Conservation (phyloP, 2,888 invertebrate genomes). For the Lithophane socia region DNA sequence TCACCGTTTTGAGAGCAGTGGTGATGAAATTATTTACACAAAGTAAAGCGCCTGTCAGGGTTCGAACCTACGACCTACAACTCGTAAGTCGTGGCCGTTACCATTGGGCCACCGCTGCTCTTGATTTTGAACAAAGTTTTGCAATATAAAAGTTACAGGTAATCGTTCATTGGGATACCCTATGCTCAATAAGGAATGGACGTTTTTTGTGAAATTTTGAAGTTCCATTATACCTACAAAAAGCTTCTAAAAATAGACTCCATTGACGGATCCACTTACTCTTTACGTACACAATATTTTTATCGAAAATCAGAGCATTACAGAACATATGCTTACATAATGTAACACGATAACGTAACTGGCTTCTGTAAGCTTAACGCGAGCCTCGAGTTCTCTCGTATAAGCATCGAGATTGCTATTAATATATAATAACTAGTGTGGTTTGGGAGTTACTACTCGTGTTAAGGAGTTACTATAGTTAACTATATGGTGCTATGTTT, state of each 20-base stretch:
- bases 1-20: too few species aligned
- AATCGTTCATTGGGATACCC: too few species aligned
- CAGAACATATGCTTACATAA: slow-evolving; percentile 32
- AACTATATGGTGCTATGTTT: slow-evolving; percentile 18
- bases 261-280: not conserved
- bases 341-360: slow-evolving; percentile 42
- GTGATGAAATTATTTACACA: too few species aligned
- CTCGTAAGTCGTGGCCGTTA: too few species aligned
- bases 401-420: slow-evolving; percentile 69
- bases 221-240: too few species aligned
- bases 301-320: slow-evolving; percentile 12
- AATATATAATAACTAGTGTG: slow-evolving; percentile 72
- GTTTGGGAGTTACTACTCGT: slow-evolving; percentile 59
- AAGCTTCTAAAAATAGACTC: slow-evolving; percentile 9
- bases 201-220: too few species aligned
- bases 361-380: slow-evolving; percentile 48
- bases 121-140: too few species aligned
- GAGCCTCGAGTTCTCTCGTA: slow-evolving; percentile 55
- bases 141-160: too few species aligned
- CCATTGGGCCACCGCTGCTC: too few species aligned
- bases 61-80: too few species aligned
- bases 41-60: too few species aligned
- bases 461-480: slow-evolving; percentile 20
- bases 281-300: slow-evolving; percentile 16
- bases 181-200: too few species aligned